Base-by-base conservation (phyloP, 2,113 vertebrate genomes). In the Tachysurus fulvidraco region DNA sequence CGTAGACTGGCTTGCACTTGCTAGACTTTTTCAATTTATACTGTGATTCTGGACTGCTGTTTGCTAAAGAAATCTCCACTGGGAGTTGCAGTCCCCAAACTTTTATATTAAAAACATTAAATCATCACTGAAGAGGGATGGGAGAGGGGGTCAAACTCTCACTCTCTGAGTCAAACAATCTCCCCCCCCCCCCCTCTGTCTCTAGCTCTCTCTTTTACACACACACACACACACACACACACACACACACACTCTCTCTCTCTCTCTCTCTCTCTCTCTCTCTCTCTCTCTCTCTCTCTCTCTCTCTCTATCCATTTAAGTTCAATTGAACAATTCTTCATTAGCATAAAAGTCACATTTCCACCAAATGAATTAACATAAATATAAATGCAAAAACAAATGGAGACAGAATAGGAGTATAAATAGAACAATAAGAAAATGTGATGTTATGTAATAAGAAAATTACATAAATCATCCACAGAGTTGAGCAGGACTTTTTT, bases 71-170 rank as follows among this genome's bases (percentile, higher is more conserved):
- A 84, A 81, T 91, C 88, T 88, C 88, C 89, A 91, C 87, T 25
- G 81, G 87, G 92, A 65, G 44, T 86, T 86, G 36, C 69, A 89
- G 88, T 59, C 69, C 62, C 81, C 87, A 84, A 88, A 87, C 82
- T 89, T 88, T 90, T 87, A 89, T 88, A 90, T 88, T 90, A 88
- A 87, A 89, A 88, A 88, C 84, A 89, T 78, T 90, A 88, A 90
- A 88, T 89, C 86, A 86, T 89, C 4, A 50, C 67, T 78, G 69
- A 52, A 79, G 11, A 86, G 86, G 86, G 76, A 86, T 85, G 89
- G 88, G 88, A 91, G 88, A 65, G 85, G 85, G 91, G 91, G 90
- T 91, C 89, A 90, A 91, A 89, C 89, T 89, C 90, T 90, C 90
- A 83, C 82, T 86, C 90, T 90, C 88, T 84, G 74, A 36, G 36